Evolutionary conservation across 2,113 vertebrate genomes (phyloP).

Genomic region (Telmatochromis sp.): DNA sequence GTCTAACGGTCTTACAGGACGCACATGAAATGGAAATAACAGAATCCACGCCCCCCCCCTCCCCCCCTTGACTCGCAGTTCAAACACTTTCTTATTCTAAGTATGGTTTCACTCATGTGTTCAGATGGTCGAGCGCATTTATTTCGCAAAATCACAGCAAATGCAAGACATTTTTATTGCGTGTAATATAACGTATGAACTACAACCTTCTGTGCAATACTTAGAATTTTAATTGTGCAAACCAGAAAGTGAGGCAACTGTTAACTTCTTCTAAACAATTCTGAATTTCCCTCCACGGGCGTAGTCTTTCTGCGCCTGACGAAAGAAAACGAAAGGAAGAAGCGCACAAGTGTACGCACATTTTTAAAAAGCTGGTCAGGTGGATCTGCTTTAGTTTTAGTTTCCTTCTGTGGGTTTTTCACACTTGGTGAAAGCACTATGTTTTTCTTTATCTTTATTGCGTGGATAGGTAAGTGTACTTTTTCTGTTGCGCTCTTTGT

Average conservation of each 20-base stretch:
- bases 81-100: not conserved
- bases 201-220: fast-evolving
- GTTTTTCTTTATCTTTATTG: not conserved
- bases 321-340: not conserved
- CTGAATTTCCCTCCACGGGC: not conserved
- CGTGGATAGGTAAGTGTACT: not conserved
- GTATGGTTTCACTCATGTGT: not conserved
- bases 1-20: not conserved
- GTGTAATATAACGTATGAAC: not conserved
- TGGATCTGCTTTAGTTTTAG: not conserved
- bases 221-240: not conserved
- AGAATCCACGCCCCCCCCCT: not conserved
- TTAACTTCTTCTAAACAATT: not conserved
- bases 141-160: not conserved
- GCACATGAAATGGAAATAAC: not conserved
- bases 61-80: not conserved
- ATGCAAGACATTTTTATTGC: not conserved
- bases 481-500: not conserved
- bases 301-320: not conserved
- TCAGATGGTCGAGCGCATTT: not conserved
- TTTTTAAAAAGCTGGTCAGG: not conserved
- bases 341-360: fast-evolving
- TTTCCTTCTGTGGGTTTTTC: not conserved
- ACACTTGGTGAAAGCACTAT: not conserved
- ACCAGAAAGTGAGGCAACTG: not conserved